Base-by-base conservation (phyloP, 2,797 vertebrate genomes). In the Rhabdomys pumilio region DNA sequence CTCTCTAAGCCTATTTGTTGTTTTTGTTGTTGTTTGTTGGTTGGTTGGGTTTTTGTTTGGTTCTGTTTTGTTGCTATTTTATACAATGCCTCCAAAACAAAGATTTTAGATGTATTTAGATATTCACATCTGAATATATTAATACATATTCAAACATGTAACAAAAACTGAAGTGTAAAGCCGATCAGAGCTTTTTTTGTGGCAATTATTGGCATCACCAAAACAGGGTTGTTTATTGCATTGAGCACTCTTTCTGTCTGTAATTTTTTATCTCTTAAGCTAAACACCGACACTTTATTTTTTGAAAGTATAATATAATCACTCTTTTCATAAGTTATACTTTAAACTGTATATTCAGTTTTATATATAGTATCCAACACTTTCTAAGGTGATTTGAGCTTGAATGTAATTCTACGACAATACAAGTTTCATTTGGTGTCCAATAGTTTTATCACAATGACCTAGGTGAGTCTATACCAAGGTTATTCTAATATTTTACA, bases 371-470 rank as follows among this genome's bases (percentile, higher is more conserved):
- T 67, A 22, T 31, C 12, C 1, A 53, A 81, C 13, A 34, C 14
- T 91, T 87, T 26, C 31, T 69, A 47, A 77, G 86, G 9, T 9
- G 75, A 92, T 75, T 83, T 79, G 6, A 59, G 65, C 11, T 65
- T 85, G 55, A 96, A 91, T 94, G 97, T 72, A 75, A 80, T 96
- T 87, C 72, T 65, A 34, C 85, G 61, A 34, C n/a, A 26, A 92
- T 95, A 96, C 96, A 98, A 95, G 83, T 89, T 93, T 92, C 92
- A 91, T 96, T 97, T 93, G 63, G 75, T 91, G 95, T 91, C 83
- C 92, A 93, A 41, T 50, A 85, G n/a, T 95, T 97, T 96, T 90
- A 97, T 97, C 80, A 98, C 98, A 88, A 83, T 79, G 93, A 89
- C 12, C 7, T 41, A 20, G 1, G 4, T 82, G 41, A 93, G 1